phyloP scores from a whole-genome alignment of 64 coral and sea anemone genomes.

The Acropora yongei region DNA sequence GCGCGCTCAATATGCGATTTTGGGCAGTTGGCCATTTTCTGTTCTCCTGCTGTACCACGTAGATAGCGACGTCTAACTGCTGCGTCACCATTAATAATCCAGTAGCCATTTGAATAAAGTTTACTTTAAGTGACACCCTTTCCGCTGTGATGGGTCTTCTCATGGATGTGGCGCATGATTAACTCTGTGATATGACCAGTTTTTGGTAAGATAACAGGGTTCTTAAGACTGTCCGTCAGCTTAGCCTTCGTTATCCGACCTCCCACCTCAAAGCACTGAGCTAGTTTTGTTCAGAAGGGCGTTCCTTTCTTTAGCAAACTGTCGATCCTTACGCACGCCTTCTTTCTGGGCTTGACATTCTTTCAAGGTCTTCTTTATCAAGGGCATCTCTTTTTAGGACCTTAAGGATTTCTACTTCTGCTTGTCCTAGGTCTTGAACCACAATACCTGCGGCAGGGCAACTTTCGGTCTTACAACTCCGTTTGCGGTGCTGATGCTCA shows the following conservation, averaged over 20 bases:
- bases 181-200: too few species aligned
- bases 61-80: constrained; percentile 55
- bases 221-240: not conserved
- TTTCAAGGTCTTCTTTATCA: constrained; percentile 19
- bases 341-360: not conserved
- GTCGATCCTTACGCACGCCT: not conserved
- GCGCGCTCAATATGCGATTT: constrained; percentile 22
- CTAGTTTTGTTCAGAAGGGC: constrained; percentile 18
- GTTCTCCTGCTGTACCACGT: constrained; percentile 32
- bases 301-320: constrained; percentile 25
- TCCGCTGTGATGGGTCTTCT: too few species aligned
- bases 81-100: constrained; percentile 57
- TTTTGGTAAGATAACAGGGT: not conserved
- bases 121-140: constrained; percentile 50
- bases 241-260: constrained; percentile 51
- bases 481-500: not conserved
- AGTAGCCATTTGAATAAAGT: constrained; percentile 38
- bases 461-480: not conserved
- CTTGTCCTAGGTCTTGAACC: too few species aligned
- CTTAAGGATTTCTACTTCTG: too few species aligned
- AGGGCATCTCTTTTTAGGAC: constrained; percentile 10
- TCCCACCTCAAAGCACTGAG: constrained; percentile 30
- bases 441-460: too few species aligned
- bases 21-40: constrained; percentile 58
- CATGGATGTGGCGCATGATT: too few species aligned